Percentiles rank a stretch among this genome's conserved stretches.
These are phyloP conservation scores for Sinosuthora webbiana DNA, from an alignment of 2,113 vertebrate genomes.

Conservation along the genomic window DNA sequence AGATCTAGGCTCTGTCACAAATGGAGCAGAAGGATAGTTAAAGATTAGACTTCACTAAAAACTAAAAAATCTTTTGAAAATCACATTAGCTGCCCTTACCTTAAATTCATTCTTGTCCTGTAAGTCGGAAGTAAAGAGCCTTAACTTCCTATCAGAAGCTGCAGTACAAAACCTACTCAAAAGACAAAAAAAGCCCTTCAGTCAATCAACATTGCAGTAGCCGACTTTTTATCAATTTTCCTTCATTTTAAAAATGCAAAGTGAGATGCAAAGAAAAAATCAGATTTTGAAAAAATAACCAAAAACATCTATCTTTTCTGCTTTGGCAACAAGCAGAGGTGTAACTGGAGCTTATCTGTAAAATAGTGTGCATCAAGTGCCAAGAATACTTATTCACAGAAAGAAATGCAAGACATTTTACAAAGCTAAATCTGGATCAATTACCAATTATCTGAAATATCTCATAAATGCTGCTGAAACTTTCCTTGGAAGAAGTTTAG, in stretches of 20 bases:
- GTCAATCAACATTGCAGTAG: background rate
- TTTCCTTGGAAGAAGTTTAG: background rate
- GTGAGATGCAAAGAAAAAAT: background rate
- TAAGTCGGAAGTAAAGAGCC: slow-evolving; percentile 90
- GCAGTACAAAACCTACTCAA: slow-evolving; percentile 90
- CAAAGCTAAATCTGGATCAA: background rate
- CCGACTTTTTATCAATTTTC: background rate
- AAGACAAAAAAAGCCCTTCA: background rate
- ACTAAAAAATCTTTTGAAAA: background rate
- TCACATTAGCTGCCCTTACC: slow-evolving; percentile 73
- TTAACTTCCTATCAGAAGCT: slow-evolving; percentile 86
- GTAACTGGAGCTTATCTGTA: background rate
- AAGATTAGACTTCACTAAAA: background rate
- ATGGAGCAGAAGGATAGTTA: background rate
- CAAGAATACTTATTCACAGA: background rate
- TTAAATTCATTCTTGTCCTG: slow-evolving; percentile 88
- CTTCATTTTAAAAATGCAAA: background rate
- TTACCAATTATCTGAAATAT: background rate
- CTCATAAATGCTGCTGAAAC: background rate
- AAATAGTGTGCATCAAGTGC: background rate
- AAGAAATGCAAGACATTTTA: background rate
- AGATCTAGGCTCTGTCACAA: background rate
- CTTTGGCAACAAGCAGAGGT: background rate
- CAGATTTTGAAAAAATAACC: background rate
- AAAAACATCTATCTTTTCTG: background rate